Conservation (phyloP, 2,888 invertebrate genomes). For the Acronicta psi region DNA sequence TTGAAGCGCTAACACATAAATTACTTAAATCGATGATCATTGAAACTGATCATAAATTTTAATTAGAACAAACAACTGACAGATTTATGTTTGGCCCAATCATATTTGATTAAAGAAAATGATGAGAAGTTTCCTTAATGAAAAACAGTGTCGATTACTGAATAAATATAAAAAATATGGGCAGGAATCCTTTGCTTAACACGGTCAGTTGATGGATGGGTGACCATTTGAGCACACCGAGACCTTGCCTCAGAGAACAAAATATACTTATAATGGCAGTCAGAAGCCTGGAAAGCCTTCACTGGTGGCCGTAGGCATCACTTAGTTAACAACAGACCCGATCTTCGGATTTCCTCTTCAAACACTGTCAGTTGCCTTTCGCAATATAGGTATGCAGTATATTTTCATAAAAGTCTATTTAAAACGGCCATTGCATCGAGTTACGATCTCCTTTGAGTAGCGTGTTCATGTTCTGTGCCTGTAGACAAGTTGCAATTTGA, state of each 20-base stretch:
- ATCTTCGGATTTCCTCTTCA: no score
- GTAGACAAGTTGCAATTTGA: no score
- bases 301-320: no score
- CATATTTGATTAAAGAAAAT: slow-evolving; percentile 9
- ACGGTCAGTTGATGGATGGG: no score
- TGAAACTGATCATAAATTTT: slow-evolving; percentile 29
- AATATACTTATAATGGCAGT: no score
- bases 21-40: slow-evolving; percentile 20
- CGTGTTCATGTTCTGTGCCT: background rate
- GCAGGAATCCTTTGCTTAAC: background rate
- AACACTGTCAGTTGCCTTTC: no score
- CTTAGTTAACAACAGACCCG: no score
- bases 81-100: slow-evolving; percentile 6
- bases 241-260: no score
- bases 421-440: background rate
- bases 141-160: background rate
- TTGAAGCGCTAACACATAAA: slow-evolving; percentile 19
- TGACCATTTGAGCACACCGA: no score
- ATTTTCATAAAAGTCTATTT: background rate
- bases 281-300: no score
- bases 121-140: background rate
- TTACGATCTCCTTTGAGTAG: background rate
- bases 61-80: slow-evolving; percentile 17
- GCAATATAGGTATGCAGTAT: no score
- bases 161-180: background rate